A percentile compares a stretch with the other conserved stretches of the same genome.
These are phyloP conservation scores for Eulithis prunata DNA, from an alignment of 2,888 invertebrate species.

Conservation along the genomic window DNA sequence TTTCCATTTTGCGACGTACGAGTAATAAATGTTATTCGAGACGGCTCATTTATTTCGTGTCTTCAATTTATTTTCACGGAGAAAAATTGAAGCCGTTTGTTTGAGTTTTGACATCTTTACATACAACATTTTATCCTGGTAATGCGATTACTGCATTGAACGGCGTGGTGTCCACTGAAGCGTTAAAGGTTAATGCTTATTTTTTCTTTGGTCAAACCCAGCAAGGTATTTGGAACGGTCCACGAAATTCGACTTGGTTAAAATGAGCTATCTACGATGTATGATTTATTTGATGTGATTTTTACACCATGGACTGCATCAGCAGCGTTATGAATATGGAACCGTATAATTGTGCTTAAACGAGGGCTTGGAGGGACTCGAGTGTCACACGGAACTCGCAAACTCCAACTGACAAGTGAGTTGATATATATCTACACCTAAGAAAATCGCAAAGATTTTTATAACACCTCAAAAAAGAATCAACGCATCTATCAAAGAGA, in stretches of 20 bases:
- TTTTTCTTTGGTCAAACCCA: not conserved
- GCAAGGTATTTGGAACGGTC: not conserved
- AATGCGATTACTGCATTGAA: conserved; percentile 16
- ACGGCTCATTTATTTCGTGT: conserved; percentile 34
- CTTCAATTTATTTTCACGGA: conserved; percentile 37
- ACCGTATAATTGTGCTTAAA: too few species aligned
- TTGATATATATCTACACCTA: too few species aligned
- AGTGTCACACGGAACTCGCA: too few species aligned
- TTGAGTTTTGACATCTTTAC: conserved; percentile 34
- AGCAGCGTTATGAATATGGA: too few species aligned
- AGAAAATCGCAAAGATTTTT: too few species aligned
- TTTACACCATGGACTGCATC: not conserved
- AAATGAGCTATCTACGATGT: not conserved
- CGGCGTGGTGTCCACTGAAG: conserved; percentile 6
- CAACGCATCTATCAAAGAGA: too few species aligned
- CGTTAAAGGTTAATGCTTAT: not conserved
- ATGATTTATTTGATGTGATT: not conserved
- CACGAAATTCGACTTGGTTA: not conserved
- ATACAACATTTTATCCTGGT: conserved; percentile 20
- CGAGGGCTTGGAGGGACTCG: too few species aligned
- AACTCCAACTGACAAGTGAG: too few species aligned
- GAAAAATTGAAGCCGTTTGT: conserved; percentile 35
- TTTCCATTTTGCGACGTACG: conserved; percentile 18
- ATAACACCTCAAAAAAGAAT: too few species aligned
- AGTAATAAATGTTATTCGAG: conserved; percentile 30